Percentiles rank a stretch among this genome's conserved stretches.
Conservation (phyloP, 2,888 invertebrate genomes). For the Lepidocyrtinus sp. region DNA sequence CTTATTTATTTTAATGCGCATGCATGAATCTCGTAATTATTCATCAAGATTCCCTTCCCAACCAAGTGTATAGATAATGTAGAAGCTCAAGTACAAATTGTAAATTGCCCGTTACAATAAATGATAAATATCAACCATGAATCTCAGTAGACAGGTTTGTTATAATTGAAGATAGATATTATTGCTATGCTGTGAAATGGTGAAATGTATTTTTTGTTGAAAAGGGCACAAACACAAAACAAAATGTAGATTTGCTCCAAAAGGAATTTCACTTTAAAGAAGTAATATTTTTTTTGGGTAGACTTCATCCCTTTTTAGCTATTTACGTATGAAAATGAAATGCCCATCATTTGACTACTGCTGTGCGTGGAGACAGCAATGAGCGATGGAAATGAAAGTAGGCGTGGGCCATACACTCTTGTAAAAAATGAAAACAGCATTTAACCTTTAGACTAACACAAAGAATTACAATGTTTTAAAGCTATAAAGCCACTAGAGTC, state of each 20-base stretch:
- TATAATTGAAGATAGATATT: background rate
- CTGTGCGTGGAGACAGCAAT: slow-evolving; percentile 61
- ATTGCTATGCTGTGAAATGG: background rate
- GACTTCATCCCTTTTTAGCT: slow-evolving; percentile 11
- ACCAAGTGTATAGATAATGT: background rate
- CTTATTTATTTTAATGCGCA: slow-evolving; percentile 19
- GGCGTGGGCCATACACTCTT: slow-evolving; percentile 57
- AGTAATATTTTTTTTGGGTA: background rate
- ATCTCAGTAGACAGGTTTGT: slow-evolving; percentile 12
- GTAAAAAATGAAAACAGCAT: slow-evolving; percentile 37
- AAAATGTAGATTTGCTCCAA: slow-evolving; percentile 27
- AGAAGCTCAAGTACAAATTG: background rate
- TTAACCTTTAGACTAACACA: slow-evolving; percentile 8
- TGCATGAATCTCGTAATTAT: slow-evolving; percentile 20
- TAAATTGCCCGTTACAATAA: background rate
- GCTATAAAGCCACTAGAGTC: slow-evolving; percentile 31
- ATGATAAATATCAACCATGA: slow-evolving; percentile 14
- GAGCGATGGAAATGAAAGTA: slow-evolving; percentile 61
- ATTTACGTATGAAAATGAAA: slow-evolving; percentile 61
- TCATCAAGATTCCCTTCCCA: background rate
- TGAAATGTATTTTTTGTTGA: background rate
- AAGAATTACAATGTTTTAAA: slow-evolving; percentile 12
- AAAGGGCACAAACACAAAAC: too few species aligned
- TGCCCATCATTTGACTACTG: slow-evolving; percentile 62
- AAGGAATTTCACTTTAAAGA: slow-evolving; percentile 18